These are phyloP conservation scores for Brachypteracias leptosomus DNA, from an alignment of 2,113 vertebrate species.

Conservation along the genomic window DNA sequence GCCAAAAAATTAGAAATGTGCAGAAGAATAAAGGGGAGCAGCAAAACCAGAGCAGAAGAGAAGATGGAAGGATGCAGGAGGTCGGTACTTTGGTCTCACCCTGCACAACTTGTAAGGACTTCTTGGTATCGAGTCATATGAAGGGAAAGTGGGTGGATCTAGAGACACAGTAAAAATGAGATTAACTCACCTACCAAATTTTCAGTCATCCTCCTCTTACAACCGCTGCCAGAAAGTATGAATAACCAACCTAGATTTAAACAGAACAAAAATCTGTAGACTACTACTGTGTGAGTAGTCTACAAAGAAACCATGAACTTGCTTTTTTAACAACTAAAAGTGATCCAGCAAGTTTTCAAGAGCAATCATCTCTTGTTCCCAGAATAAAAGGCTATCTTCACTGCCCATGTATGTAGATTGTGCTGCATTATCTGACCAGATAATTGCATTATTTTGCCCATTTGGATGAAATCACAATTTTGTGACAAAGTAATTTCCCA, in stretches of 20 bases:
- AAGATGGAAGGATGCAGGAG: not conserved
- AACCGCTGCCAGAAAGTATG: constrained; percentile 44
- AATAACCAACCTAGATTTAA: constrained; percentile 41
- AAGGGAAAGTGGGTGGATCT: constrained; percentile 43
- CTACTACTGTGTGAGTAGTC: not conserved
- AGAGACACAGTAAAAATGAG: constrained; percentile 48
- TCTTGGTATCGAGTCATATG: not conserved
- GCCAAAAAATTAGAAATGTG: not conserved
- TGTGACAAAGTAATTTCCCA: constrained; percentile 27
- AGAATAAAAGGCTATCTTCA: not conserved
- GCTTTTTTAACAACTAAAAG: constrained; percentile 27
- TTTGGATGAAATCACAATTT: constrained; percentile 35
- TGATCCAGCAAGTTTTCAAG: not conserved
- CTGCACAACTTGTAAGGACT: not conserved
- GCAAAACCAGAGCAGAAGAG: not conserved
- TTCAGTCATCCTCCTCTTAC: not conserved
- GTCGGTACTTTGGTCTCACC: not conserved
- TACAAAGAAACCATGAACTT: not conserved
- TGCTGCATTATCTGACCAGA: constrained; percentile 15
- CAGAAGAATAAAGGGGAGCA: not conserved
- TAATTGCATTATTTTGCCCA: constrained; percentile 13
- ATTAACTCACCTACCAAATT: constrained; percentile 33
- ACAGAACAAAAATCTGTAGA: no score
- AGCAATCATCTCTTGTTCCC: not conserved
- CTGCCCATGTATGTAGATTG: not conserved